Conservation (phyloP, 2,797 vertebrate genomes). For the Anas flavirostris region DNA sequence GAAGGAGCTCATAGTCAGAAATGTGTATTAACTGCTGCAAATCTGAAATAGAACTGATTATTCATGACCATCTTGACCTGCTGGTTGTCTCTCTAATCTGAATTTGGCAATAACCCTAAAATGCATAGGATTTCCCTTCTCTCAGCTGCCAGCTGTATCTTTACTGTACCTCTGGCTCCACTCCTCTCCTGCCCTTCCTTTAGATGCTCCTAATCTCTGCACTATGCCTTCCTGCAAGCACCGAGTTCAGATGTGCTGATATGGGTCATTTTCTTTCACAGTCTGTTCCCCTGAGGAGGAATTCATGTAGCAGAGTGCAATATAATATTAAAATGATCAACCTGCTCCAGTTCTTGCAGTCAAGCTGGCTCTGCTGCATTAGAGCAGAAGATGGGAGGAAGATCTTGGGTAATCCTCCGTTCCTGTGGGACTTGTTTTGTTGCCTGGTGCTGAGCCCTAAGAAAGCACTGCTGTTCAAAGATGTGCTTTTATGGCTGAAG, state of each 20-base stretch:
- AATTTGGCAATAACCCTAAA: neutral
- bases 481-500: neutral
- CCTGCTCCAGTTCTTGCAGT: neutral
- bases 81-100: neutral
- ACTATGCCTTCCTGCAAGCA: neutral
- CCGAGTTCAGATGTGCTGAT: fast-evolving
- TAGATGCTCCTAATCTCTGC: fast-evolving
- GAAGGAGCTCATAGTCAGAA: neutral
- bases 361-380: neutral
- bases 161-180: neutral
- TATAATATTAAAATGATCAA: neutral
- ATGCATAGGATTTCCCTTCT: neutral
- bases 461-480: neutral
- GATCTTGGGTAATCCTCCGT: neutral
- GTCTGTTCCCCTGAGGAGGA: neutral
- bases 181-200: neutral
- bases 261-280: neutral
- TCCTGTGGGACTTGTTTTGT: neutral
- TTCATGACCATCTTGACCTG: neutral
- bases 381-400: neutral
- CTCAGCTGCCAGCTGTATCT: neutral
- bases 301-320: too few species aligned
- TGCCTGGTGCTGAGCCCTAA: neutral
- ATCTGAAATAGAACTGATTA: neutral
- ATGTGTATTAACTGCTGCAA: neutral